Evolutionary conservation across 2,113 vertebrate genomes (phyloP), one percentile per base, ranked within the genome.

Genomic region (Rousettus leschenaultii): DNA sequence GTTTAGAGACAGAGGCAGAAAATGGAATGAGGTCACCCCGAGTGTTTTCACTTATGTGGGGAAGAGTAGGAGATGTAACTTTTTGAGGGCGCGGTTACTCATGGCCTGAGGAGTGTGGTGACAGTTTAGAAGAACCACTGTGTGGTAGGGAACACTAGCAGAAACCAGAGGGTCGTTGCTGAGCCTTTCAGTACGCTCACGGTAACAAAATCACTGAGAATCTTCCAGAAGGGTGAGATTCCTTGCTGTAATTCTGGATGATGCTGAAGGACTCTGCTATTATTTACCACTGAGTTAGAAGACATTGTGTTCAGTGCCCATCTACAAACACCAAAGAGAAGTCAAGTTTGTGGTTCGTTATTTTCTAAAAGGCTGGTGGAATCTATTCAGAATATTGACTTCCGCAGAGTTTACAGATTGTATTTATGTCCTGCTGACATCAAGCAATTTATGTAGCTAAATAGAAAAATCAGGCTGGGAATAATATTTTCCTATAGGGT

Each of bases 351-450:
- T 43, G 84, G 68, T 82, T 95, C 80, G 80, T 94, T 97, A 91
- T 93, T 97, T 97, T 89, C 83, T 83, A 83, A 93, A 91, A 80
- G 66, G 21, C 51, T 61, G 7, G 51, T 91, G 82, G 75, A 95
- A 93, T 94, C 71, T 96, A 92, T 94, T 93, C 92, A 87, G 80
- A 22, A 73, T 85, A 78, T 85, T 21, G n/a, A 53, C 75, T 97
- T 97, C 79, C 87, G 43, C 59, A 84, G 70, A 91, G 22, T 30
- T 87, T 86, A 28, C 77, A 68, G 51, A 86, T 78, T 61, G n/a
- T 95, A 84, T 97, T 96, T 95, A 95, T 87, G 57, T 89, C 83
- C 86, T 95, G 92, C 78, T 93, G 57, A 83, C 89, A 93, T 91
- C 89, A 83, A 88, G 26, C 74, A 92, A 95, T 94, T 96, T 91